phyloP scores from a whole-genome alignment of 2,888 invertebrate genomes.

The Sinelater perroti region DNA sequence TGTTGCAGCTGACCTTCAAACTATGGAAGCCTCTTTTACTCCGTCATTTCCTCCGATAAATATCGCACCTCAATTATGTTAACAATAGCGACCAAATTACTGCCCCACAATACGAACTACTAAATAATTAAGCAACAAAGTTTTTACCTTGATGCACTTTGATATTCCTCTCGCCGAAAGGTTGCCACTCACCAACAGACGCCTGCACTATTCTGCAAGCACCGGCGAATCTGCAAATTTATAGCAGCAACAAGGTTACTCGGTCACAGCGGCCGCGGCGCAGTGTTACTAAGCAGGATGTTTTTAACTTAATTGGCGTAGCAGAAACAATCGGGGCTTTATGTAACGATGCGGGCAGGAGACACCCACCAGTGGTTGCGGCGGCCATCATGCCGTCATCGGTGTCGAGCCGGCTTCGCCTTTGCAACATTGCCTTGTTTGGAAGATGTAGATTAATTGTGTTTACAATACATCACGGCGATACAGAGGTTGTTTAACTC shows the following conservation, averaged over 20 bases:
- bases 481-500: too few relatives aligned
- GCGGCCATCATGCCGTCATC: not conserved
- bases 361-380: constrained; percentile 7
- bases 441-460: not conserved
- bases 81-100: too few relatives aligned
- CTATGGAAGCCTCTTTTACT: too few relatives aligned
- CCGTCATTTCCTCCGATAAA: too few relatives aligned
- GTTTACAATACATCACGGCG: not conserved
- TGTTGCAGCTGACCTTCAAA: too few relatives aligned
- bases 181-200: constrained; percentile 6
- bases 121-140: too few relatives aligned
- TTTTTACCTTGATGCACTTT: too few relatives aligned
- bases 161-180: too few relatives aligned
- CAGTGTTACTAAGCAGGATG: constrained; percentile 18
- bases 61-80: too few relatives aligned
- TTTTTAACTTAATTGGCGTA: constrained; percentile 17
- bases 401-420: too few relatives aligned
- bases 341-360: constrained; percentile 4
- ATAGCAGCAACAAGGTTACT: constrained; percentile 16
- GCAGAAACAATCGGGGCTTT: constrained; percentile 8
- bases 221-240: constrained; percentile 17
- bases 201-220: too few relatives aligned
- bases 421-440: not conserved
- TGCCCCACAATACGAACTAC: too few relatives aligned
- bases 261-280: constrained; percentile 1